Base-by-base conservation (phyloP, 1,140 invertebrate species). In the Drosophila lacertosa region DNA sequence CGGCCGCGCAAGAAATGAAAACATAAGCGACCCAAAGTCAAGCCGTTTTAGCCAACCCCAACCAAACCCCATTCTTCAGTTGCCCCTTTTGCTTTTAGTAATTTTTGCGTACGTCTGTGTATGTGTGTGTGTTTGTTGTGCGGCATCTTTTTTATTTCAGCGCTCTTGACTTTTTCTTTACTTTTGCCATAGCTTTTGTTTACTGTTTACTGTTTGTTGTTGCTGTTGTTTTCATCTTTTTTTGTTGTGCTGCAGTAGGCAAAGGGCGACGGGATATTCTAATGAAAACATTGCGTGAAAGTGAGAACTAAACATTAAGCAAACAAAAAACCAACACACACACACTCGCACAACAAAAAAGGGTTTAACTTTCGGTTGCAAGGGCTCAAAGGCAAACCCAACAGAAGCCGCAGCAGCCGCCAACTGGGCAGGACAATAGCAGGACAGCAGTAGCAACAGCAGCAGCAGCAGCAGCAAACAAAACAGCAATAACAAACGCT, bases 281-380 rank as follows among this genome's bases (percentile, higher is more conserved):
- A 84, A 84, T 84, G 72, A 84, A 84, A 84, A 86, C 80, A 84
- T 84, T 84, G 80, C 80, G 81, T 84, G 80, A 86, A 84, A 86
- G 80, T 84, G 81, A 84, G 81, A 84, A 84, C 76, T 84, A 86
- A 84, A 84, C 81, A 84, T 86, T 84, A 84, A 45, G 73, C 72
- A 84, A 76, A 84, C 81, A 80, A 67, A 66, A 78, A 77, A 51
- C 54, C 67, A 60, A 54, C 77, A 73, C 66, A 71, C 60, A 35
- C 59, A 48, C 37, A 55, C 37, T 67, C 50, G 57, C 37, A 54
- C 32, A 40, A 9, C 4, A 50, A 74, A 78, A 84, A 86, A 79
- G 75, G 80, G 76, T 84, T 81, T 54, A 83, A 84, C 80, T 84
- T 69, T 57, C 44, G 55, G 58, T 32, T 55, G 42, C 54, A 33